Conservation (phyloP, 1,140 invertebrate species). For the Cotesia glomerata region DNA sequence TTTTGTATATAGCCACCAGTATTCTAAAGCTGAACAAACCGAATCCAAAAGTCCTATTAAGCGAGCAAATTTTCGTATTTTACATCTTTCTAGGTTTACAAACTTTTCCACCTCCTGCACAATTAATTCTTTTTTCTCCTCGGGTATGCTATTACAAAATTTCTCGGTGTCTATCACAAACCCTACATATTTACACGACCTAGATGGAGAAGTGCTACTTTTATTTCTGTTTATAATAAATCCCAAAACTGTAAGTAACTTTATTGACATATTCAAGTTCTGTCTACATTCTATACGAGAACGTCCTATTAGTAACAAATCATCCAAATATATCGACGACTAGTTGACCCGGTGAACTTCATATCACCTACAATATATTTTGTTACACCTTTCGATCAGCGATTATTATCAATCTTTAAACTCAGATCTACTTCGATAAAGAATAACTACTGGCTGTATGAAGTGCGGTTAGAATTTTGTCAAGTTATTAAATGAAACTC, state of each 20-base stretch:
- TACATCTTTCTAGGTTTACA: not conserved
- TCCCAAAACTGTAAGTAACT: not conserved
- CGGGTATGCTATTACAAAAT: not conserved
- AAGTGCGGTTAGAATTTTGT: too few relatives aligned
- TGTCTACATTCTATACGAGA: not conserved
- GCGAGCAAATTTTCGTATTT: not conserved
- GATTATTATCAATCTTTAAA: too few relatives aligned
- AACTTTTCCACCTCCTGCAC: not conserved
- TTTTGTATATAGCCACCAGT: not conserved
- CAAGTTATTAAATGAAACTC: too few relatives aligned
- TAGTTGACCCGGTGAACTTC: too few relatives aligned
- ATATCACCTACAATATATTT: too few relatives aligned
- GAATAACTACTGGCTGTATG: too few relatives aligned
- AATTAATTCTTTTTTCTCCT: not conserved
- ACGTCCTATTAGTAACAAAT: not conserved
- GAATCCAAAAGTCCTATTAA: not conserved
- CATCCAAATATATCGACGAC: not conserved
- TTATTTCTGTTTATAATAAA: not conserved
- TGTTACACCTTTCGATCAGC: too few relatives aligned
- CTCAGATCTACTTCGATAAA: too few relatives aligned
- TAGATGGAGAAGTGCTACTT: not conserved
- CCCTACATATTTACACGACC: not conserved
- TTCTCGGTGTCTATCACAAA: not conserved
- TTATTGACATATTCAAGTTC: not conserved
- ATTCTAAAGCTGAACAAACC: not conserved